A percentile compares a stretch with the other conserved stretches of the same genome.
Evolutionary conservation across 2,797 vertebrate genomes (phyloP).

Genomic region (Neomorphus geoffroyi): DNA sequence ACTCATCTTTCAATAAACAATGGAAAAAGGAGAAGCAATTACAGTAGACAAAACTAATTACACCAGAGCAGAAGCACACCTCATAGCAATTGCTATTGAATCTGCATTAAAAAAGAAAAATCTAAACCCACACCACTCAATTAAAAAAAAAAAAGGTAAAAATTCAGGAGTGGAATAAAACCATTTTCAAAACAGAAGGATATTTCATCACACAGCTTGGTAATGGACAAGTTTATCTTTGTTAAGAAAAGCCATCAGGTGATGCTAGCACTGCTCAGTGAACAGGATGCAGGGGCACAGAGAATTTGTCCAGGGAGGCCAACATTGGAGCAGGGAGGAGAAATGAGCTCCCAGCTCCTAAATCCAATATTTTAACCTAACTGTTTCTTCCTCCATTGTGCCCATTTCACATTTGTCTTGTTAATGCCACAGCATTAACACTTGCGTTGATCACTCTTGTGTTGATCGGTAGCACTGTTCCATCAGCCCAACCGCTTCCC

Average conservation of each 20-base stretch:
- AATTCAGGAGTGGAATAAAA: background rate
- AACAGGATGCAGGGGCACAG: background rate
- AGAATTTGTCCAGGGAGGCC: background rate
- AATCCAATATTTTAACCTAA: too few relatives aligned
- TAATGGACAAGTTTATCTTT: background rate
- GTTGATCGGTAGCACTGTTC: background rate
- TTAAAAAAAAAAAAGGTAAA: background rate
- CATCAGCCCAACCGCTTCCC: background rate
- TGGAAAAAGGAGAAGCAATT: conserved; percentile 31
- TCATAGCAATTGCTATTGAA: background rate
- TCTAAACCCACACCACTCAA: background rate
- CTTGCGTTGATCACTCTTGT: background rate
- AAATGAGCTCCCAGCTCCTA: background rate
- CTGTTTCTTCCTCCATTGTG: rapidly evolving
- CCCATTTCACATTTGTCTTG: rapidly evolving
- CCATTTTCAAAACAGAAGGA: background rate
- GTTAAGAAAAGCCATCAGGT: background rate
- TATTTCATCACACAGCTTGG: rapidly evolving
- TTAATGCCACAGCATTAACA: background rate
- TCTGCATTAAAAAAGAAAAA: background rate
- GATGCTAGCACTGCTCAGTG: background rate
- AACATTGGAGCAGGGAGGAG: rapidly evolving
- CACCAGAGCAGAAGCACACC: background rate
- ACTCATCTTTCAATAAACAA: conserved; percentile 24
- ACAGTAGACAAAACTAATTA: conserved; percentile 41